Percentiles rank a stretch among this genome's conserved stretches.
Evolutionary conservation across 2,888 invertebrate species (phyloP).

Genomic region (Apeira syringaria): DNA sequence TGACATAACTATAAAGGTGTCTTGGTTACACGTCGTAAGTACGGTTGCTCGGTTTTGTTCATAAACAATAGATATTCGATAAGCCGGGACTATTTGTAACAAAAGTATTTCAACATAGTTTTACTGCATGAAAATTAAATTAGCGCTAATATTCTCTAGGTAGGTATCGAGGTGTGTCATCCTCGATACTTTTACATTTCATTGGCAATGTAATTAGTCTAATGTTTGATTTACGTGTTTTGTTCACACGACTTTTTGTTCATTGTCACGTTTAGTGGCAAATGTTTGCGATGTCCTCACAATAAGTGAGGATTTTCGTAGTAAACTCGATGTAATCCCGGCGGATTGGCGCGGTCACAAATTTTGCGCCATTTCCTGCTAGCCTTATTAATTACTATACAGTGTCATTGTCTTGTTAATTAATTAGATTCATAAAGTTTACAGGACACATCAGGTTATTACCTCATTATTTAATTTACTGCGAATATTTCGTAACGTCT

Average conservation of each 20-base stretch:
- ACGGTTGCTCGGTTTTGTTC: too few relatives aligned
- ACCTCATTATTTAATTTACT: too few relatives aligned
- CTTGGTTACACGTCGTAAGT: too few relatives aligned
- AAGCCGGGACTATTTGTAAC: too few relatives aligned
- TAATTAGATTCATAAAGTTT: constrained; percentile 4
- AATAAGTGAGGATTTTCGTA: constrained; percentile 20
- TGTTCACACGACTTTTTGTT: constrained; percentile 32
- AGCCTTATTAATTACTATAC: constrained; percentile 12
- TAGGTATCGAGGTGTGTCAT: too few relatives aligned
- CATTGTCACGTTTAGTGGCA: constrained; percentile 15
- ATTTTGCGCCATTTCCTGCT: constrained; percentile 10
- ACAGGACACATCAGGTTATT: constrained; percentile 3
- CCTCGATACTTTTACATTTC: constrained; percentile 26
- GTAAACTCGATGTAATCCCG: constrained; percentile 14
- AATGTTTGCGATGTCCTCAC: constrained; percentile 24
- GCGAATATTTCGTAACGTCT: too few relatives aligned
- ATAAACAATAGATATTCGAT: too few relatives aligned
- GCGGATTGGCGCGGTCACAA: constrained; percentile 6
- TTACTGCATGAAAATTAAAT: constrained; percentile 22
- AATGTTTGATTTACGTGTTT: constrained; percentile 30
- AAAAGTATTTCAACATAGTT: constrained; percentile 2
- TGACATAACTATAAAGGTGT: too few relatives aligned
- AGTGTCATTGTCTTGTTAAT: constrained; percentile 13
- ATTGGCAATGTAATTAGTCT: constrained; percentile 31
- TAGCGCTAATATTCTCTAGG: constrained; percentile 19